These are phyloP conservation scores for Cephus nigrinus DNA, from an alignment of 2,888 invertebrate species.

Conservation along the genomic window DNA sequence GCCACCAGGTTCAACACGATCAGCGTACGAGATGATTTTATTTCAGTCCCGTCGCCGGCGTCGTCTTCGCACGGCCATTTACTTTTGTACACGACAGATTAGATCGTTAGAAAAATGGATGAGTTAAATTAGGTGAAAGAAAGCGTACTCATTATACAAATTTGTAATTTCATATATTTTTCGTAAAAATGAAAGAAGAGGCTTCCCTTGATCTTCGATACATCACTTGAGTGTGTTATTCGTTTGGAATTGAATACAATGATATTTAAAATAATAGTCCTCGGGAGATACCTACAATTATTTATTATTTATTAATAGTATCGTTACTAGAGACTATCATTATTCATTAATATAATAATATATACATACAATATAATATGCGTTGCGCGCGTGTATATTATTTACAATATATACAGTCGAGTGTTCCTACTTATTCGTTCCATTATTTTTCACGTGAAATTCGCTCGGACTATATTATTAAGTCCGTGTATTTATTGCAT, in stretches of 20 bases:
- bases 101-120: background rate
- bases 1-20: too few relatives aligned
- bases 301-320: conserved; percentile 36
- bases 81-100: too few relatives aligned
- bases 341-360: conserved; percentile 15
- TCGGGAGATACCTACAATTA: conserved; percentile 36
- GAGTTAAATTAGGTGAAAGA: background rate
- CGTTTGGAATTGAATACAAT: conserved; percentile 38
- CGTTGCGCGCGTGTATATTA: conserved; percentile 16
- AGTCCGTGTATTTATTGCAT: conserved; percentile 7
- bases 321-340: conserved; percentile 15
- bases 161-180: conserved; percentile 44
- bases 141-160: conserved; percentile 27
- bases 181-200: conserved; percentile 43
- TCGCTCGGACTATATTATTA: background rate
- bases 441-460: background rate
- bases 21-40: too few relatives aligned
- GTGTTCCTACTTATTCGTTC: conserved; percentile 1
- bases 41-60: too few relatives aligned
- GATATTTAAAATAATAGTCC: conserved; percentile 44
- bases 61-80: too few relatives aligned
- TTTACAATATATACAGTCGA: conserved; percentile 23
- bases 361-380: conserved; percentile 19
- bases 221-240: conserved; percentile 21
- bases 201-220: conserved; percentile 33